A percentile compares a stretch with the other conserved stretches of the same genome.
Conservation (phyloP, 1,140 invertebrate genomes). For the Nasonia giraulti region DNA sequence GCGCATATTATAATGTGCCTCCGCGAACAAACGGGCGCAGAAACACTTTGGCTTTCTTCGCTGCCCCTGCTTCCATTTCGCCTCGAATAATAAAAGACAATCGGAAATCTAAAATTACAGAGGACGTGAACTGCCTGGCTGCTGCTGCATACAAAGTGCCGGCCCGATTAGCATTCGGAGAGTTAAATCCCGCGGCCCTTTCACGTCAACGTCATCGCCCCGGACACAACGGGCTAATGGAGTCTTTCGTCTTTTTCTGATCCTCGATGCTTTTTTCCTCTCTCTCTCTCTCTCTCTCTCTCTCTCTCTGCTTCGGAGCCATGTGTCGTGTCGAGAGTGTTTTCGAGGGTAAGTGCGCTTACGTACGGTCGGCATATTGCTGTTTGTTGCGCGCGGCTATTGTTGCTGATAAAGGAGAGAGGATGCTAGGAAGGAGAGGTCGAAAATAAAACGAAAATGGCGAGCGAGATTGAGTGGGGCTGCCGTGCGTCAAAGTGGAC, state of each 20-base stretch:
- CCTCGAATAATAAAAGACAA: slow-evolving; percentile 43
- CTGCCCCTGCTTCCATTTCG: neutral
- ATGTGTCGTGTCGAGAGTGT: slow-evolving; percentile 41
- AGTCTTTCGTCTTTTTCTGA: slow-evolving; percentile 17
- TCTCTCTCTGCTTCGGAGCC: slow-evolving; percentile 12
- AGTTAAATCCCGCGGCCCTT: slow-evolving; percentile 56
- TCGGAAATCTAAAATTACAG: slow-evolving; percentile 53
- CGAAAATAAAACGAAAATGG: neutral
- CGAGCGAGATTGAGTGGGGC: neutral
- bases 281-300: slow-evolving; percentile 7
- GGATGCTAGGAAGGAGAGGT: neutral
- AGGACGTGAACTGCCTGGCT: slow-evolving; percentile 21
- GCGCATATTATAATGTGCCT: neutral
- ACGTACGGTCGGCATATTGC: neutral
- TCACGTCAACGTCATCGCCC: slow-evolving; percentile 57
- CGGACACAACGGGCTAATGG: slow-evolving; percentile 45
- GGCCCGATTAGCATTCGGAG: slow-evolving; percentile 59
- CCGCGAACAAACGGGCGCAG: slow-evolving; percentile 22
- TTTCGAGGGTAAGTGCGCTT: slow-evolving; percentile 1
- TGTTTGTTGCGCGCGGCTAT: neutral
- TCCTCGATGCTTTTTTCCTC: neutral
- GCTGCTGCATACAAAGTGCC: slow-evolving; percentile 1
- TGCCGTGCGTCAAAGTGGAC: neutral
- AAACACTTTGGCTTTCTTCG: slow-evolving; percentile 48
- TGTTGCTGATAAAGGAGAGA: neutral